A percentile compares a stretch with the other conserved stretches of the same genome.
These are phyloP conservation scores for Melanotus villosus DNA, from an alignment of 2,888 invertebrate species.

Conservation along the genomic window DNA sequence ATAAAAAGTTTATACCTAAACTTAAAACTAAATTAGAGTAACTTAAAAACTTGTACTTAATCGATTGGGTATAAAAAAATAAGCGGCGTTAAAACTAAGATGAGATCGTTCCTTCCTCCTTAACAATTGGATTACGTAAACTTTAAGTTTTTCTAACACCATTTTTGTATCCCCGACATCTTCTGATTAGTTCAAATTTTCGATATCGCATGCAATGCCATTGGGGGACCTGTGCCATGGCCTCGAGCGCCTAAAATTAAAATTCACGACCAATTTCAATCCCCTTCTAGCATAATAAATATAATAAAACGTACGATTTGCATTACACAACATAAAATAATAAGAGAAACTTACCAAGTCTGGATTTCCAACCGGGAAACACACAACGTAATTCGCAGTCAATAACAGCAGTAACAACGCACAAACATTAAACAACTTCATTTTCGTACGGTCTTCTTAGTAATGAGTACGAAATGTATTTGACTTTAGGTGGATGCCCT, in stretches of 20 bases:
- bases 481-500: conserved; percentile 44
- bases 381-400: conserved; percentile 26
- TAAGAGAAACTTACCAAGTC: conserved; percentile 50
- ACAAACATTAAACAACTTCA: conserved; percentile 40
- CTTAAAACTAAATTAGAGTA: too few relatives aligned
- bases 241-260: conserved; percentile 77
- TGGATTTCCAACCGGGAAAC: conserved; percentile 50
- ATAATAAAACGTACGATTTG: background rate
- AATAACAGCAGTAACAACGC: too few relatives aligned
- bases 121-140: too few relatives aligned
- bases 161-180: conserved; percentile 82
- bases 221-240: conserved; percentile 85
- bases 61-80: background rate
- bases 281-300: too few relatives aligned
- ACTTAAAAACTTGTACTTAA: too few relatives aligned
- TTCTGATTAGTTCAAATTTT: conserved; percentile 82
- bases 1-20: too few relatives aligned
- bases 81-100: background rate
- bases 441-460: conserved; percentile 15
- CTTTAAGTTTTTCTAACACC: conserved; percentile 58
- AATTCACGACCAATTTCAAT: too few relatives aligned
- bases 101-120: conserved; percentile 6
- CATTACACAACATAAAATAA: background rate
- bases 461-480: conserved; percentile 21
- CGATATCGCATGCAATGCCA: conserved; percentile 89